A percentile compares a stretch with the other conserved stretches of the same genome.
Evolutionary conservation across 2,888 invertebrate species (phyloP).

Genomic region (Cerastoderma edule): DNA sequence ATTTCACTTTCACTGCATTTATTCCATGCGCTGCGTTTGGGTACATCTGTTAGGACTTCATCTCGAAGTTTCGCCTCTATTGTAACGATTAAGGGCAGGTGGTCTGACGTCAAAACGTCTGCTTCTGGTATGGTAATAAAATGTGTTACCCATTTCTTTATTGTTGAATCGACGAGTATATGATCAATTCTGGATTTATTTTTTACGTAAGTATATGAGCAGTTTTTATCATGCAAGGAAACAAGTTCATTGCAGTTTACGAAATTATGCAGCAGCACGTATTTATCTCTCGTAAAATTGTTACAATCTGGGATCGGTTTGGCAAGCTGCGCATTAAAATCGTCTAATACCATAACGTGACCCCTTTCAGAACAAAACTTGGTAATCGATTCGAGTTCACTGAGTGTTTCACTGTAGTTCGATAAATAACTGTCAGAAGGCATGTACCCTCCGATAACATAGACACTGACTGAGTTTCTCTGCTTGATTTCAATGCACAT

Average conservation of each 20-base stretch:
- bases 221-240: background rate
- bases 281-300: no score
- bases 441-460: slow-evolving; percentile 18
- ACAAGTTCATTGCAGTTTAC: background rate
- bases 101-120: background rate
- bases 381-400: background rate
- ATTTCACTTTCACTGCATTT: no score
- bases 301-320: background rate
- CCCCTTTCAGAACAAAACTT: background rate
- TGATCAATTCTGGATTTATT: no score
- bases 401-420: background rate
- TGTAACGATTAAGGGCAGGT: background rate
- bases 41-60: no score
- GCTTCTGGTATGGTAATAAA: background rate
- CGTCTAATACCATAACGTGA: background rate
- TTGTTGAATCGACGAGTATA: background rate
- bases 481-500: slow-evolving; percentile 1
- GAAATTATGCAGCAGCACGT: background rate
- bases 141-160: background rate
- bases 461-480: background rate
- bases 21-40: no score
- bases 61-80: background rate
- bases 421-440: background rate
- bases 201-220: no score
- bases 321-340: background rate